Evolutionary conservation across 1,140 invertebrate genomes (phyloP).

Genomic region (Bombus haemorrhoidalis): DNA sequence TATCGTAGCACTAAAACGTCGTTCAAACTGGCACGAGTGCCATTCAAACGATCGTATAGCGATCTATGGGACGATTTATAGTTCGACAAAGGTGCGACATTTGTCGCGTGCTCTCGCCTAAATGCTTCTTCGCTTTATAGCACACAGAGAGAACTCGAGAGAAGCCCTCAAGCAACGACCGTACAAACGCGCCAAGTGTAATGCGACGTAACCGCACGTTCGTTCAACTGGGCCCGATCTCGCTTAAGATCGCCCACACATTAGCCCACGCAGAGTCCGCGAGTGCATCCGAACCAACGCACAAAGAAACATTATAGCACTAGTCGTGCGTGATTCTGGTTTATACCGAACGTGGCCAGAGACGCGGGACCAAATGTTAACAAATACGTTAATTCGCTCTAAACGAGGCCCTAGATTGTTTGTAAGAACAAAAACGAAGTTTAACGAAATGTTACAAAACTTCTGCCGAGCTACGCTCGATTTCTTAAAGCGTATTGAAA

Average conservation of each 20-base stretch:
- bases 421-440: not conserved
- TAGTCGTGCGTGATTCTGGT: slow-evolving; percentile 12
- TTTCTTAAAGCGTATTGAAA: not conserved
- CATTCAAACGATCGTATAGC: not conserved
- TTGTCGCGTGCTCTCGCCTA: not conserved
- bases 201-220: slow-evolving; percentile 63
- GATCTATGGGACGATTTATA: not conserved
- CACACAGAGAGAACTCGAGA: not conserved
- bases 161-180: not conserved
- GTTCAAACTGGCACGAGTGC: not conserved
- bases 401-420: not conserved
- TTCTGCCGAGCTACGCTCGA: not conserved
- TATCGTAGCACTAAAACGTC: not conserved
- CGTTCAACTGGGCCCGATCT: slow-evolving; percentile 46
- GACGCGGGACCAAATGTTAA: not conserved
- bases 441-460: not conserved
- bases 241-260: slow-evolving; percentile 60
- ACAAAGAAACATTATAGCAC: slow-evolving; percentile 8
- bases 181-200: slow-evolving; percentile 29
- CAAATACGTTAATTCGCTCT: not conserved
- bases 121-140: not conserved
- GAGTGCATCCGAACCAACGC: not conserved
- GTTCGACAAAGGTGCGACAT: slow-evolving; percentile 15
- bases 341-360: slow-evolving; percentile 2
- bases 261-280: slow-evolving; percentile 51